Evolutionary conservation across 2,797 vertebrate species (phyloP).

Genomic region (Brachyrhaphis roseni): DNA sequence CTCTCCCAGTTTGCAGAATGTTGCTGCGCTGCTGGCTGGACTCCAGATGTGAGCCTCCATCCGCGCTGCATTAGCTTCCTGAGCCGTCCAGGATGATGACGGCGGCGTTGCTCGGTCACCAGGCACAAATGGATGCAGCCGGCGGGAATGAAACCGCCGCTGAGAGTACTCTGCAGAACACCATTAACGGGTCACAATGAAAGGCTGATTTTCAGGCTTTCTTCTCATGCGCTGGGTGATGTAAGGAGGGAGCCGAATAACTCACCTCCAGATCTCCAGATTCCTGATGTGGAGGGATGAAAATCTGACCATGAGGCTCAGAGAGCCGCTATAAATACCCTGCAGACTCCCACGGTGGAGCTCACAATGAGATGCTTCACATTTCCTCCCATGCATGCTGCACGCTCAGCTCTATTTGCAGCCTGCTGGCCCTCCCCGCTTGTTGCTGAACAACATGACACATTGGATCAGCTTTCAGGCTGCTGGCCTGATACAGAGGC

Average conservation of each 20-base stretch:
- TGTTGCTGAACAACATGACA: slow-evolving; percentile 41
- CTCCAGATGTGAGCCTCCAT: slow-evolving; percentile 26
- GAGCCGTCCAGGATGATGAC: slow-evolving; percentile 18
- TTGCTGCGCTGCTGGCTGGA: background rate
- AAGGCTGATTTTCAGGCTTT: background rate
- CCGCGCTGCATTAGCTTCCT: slow-evolving; percentile 31
- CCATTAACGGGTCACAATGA: background rate
- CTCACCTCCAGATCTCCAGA: slow-evolving; percentile 8
- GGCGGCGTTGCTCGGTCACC: slow-evolving; percentile 15
- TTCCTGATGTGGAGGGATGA: slow-evolving; percentile 8
- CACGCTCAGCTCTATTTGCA: slow-evolving; percentile 31
- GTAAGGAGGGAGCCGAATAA: background rate
- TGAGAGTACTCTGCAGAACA: background rate
- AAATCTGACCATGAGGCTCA: slow-evolving; percentile 17
- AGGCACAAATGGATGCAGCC: slow-evolving; percentile 6
- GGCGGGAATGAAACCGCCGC: background rate
- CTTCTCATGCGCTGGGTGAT: background rate
- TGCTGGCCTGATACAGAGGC: slow-evolving; percentile 36
- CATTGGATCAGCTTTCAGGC: slow-evolving; percentile 21
- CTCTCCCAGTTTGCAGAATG: background rate
- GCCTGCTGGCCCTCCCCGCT: background rate
- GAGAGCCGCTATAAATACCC: slow-evolving; percentile 47
- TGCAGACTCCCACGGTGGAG: slow-evolving; percentile 23
- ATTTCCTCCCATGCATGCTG: slow-evolving; percentile 38
- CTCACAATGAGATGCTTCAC: slow-evolving; percentile 29